Percentiles rank a stretch among this genome's conserved stretches.
These are phyloP conservation scores for Harpalus rufipes DNA, from an alignment of 2,888 invertebrate genomes.

Conservation along the genomic window DNA sequence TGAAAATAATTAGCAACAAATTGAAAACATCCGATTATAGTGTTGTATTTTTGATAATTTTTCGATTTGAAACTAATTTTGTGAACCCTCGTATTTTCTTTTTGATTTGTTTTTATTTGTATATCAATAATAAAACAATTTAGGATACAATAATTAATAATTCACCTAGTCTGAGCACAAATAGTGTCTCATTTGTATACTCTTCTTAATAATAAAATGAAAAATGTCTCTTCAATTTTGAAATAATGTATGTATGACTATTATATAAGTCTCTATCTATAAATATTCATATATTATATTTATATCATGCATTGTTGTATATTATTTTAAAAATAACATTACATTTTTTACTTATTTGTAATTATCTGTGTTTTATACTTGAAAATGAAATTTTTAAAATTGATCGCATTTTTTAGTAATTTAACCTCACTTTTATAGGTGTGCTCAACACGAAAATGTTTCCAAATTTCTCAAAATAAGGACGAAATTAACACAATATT, in stretches of 20 bases:
- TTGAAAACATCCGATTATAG: too few species aligned
- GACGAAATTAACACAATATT: not conserved
- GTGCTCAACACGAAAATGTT: not conserved
- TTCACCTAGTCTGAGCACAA: conserved; percentile 54
- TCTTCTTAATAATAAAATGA: conserved; percentile 52
- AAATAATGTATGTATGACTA: conserved; percentile 64
- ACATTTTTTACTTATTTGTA: conserved; percentile 67
- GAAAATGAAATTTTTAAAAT: conserved; percentile 50
- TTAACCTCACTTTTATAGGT: conserved; percentile 12
- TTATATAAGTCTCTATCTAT: conserved; percentile 63
- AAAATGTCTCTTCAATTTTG: conserved; percentile 55
- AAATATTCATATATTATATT: conserved; percentile 63
- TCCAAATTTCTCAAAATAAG: not conserved
- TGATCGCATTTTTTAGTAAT: not conserved
- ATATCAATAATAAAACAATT: conserved; percentile 30
- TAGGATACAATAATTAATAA: conserved; percentile 35
- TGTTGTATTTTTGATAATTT: not conserved
- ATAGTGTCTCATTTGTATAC: conserved; percentile 53
- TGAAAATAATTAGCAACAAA: not conserved
- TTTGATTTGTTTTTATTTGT: conserved; percentile 35
- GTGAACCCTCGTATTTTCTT: conserved; percentile 6
- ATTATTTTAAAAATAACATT: conserved; percentile 67
- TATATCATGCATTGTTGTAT: conserved; percentile 66
- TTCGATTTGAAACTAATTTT: not conserved
- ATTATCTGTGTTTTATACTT: conserved; percentile 61